Percentiles rank a stretch among this genome's conserved stretches.
phyloP scores from a whole-genome alignment of 2,888 invertebrate species.

The Zaprionus obscuricornis region DNA sequence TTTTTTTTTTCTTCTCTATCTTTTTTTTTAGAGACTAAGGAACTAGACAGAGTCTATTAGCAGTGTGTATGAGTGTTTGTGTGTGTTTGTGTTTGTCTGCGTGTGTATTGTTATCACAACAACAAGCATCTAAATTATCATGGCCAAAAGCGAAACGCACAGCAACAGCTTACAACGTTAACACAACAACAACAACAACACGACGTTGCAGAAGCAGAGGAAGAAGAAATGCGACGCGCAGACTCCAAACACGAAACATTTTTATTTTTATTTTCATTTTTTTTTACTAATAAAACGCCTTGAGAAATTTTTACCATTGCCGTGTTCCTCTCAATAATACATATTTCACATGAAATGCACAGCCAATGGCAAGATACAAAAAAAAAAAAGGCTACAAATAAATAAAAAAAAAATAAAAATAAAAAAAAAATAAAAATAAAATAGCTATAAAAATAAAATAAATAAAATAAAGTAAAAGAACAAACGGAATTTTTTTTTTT shows the following conservation, averaged over 20 bases:
- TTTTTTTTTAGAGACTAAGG: not conserved
- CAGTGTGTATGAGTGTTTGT: constrained; percentile 14
- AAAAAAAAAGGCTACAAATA: constrained; percentile 8
- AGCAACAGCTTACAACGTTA: constrained; percentile 69
- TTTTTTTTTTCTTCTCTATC: constrained; percentile 18
- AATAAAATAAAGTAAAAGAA: not conserved
- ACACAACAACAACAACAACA: constrained; percentile 64
- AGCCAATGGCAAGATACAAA: constrained; percentile 39
- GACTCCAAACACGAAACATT: constrained; percentile 66
- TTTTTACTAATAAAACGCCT: constrained; percentile 63
- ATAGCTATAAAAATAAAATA: not conserved
- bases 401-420: not conserved
- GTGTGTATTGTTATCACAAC: constrained; percentile 63
- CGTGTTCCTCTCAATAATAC: constrained; percentile 46
- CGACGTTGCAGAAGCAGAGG: too few species aligned
- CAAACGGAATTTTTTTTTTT: constrained; percentile 22
- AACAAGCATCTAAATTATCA: constrained; percentile 70
- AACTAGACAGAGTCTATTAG: too few species aligned
- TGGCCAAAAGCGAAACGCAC: constrained; percentile 52
- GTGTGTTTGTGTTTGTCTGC: constrained; percentile 18
- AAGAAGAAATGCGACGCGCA: constrained; percentile 46
- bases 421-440: constrained; percentile 4
- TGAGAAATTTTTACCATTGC: constrained; percentile 48
- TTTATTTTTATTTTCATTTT: too few species aligned
- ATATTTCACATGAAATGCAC: constrained; percentile 57